These are phyloP conservation scores for Macropus fuliginosus DNA, from an alignment of 2,797 vertebrate genomes.

Conservation along the genomic window DNA sequence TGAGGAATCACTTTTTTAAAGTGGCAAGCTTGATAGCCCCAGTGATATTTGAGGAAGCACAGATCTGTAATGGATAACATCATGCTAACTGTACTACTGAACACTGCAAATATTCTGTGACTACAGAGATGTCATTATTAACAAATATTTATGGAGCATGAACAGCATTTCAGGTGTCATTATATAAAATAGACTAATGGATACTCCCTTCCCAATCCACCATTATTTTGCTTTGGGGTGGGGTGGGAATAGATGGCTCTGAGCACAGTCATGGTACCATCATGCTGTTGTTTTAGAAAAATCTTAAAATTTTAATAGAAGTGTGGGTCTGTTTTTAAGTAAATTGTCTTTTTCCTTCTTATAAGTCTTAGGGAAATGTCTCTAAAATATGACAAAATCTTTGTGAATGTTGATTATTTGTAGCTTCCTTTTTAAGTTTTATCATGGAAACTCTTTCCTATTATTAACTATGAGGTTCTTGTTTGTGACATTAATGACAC, in stretches of 20 bases:
- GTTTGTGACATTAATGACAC: slow-evolving; percentile 2
- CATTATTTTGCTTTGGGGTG: slow-evolving; percentile 18
- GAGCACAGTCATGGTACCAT: background rate
- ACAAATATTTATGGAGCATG: slow-evolving; percentile 5
- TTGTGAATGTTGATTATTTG: background rate
- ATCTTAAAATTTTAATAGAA: background rate
- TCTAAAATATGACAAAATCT: background rate
- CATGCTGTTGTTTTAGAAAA: background rate
- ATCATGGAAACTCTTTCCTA: background rate
- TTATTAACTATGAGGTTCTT: background rate
- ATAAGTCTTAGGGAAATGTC: slow-evolving; percentile 26
- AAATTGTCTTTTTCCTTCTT: background rate
- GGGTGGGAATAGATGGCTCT: background rate
- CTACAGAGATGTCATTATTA: slow-evolving; percentile 31
- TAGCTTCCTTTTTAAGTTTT: slow-evolving; percentile 10
- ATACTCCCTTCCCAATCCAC: background rate
- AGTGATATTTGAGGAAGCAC: background rate
- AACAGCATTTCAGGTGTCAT: background rate
- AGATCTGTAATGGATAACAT: slow-evolving; percentile 35
- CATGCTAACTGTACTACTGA: slow-evolving; percentile 9
- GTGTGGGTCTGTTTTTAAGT: slow-evolving; percentile 7
- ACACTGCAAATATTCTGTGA: slow-evolving; percentile 34
- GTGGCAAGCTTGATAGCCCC: background rate
- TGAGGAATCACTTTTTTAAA: slow-evolving; percentile 47
- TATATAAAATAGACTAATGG: slow-evolving; percentile 23